A percentile compares a stretch with the other conserved stretches of the same genome.
Evolutionary conservation across 2,888 invertebrate species (phyloP).

Genomic region (Aspidapion aeneum): DNA sequence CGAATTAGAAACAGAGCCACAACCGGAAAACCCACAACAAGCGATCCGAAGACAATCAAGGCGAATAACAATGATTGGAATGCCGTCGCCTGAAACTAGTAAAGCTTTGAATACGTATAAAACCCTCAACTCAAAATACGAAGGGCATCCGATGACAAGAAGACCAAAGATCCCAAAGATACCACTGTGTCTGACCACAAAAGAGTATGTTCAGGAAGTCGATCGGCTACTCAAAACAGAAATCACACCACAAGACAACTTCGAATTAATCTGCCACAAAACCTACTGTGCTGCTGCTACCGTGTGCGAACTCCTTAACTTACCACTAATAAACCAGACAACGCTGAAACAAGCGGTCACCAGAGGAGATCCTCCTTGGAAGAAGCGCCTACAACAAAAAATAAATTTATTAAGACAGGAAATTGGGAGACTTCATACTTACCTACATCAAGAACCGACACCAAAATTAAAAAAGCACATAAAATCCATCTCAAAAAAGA

Average conservation of each 20-base stretch:
- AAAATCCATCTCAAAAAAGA: not conserved
- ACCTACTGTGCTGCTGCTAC: conserved; percentile 1
- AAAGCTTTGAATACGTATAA: not conserved
- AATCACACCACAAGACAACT: not conserved
- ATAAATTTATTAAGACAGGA: not conserved
- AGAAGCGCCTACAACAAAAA: not conserved
- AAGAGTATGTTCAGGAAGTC: conserved; percentile 1
- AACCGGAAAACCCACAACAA: not conserved
- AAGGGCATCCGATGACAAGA: not conserved
- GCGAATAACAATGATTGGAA: not conserved
- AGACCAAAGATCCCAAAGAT: not conserved
- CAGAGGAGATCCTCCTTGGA: conserved; percentile 3
- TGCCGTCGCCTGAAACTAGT: not conserved
- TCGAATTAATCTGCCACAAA: not conserved
- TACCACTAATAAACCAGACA: not conserved
- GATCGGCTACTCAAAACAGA: not conserved
- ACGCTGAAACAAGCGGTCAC: not conserved
- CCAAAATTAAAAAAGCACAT: conserved; percentile 1
- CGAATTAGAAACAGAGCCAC: not conserved
- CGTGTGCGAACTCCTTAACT: conserved; percentile 1
- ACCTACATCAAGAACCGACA: not conserved
- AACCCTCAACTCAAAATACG: not conserved
- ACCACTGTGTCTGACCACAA: conserved; percentile 1
- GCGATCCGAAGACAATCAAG: not conserved
- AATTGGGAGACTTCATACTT: conserved; percentile 3